phyloP scores from a whole-genome alignment of 2,797 vertebrate species.

The Thripadectes ignobilis region DNA sequence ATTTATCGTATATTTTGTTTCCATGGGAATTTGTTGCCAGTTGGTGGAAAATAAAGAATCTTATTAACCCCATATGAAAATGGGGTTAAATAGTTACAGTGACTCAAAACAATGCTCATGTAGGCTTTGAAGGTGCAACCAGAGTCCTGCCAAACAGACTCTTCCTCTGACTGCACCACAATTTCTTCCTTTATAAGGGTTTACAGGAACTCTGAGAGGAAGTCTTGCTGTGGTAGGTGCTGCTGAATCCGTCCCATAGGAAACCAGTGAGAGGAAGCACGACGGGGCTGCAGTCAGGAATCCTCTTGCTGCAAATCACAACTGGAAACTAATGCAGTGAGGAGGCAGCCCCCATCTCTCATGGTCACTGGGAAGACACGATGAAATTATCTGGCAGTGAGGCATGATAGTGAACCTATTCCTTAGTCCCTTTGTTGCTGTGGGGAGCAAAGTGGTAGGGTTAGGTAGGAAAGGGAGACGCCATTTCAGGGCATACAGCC shows the following conservation, averaged over 20 bases:
- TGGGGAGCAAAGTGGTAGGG: not conserved
- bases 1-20: not conserved
- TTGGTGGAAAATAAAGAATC: not conserved
- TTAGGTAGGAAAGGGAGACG: not conserved
- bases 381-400: not conserved
- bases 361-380: not conserved
- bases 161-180: not conserved
- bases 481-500: not conserved
- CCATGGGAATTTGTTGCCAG: not conserved
- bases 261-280: slow-evolving; percentile 28
- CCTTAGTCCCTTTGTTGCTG: not conserved
- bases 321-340: not conserved
- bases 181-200: slow-evolving; percentile 51
- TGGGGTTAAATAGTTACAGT: not conserved
- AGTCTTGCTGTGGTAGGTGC: not conserved
- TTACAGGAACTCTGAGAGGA: slow-evolving; percentile 40
- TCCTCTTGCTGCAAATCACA: not conserved
- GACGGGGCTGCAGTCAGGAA: not conserved
- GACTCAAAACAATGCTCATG: not conserved
- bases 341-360: not conserved
- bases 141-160: slow-evolving; percentile 14
- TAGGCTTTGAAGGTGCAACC: not conserved
- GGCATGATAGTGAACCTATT: not conserved
- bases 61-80: not conserved
- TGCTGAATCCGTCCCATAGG: not conserved